Evolutionary conservation across 1,140 invertebrate genomes (phyloP).

Genomic region (Himalopsyche phryganea): DNA sequence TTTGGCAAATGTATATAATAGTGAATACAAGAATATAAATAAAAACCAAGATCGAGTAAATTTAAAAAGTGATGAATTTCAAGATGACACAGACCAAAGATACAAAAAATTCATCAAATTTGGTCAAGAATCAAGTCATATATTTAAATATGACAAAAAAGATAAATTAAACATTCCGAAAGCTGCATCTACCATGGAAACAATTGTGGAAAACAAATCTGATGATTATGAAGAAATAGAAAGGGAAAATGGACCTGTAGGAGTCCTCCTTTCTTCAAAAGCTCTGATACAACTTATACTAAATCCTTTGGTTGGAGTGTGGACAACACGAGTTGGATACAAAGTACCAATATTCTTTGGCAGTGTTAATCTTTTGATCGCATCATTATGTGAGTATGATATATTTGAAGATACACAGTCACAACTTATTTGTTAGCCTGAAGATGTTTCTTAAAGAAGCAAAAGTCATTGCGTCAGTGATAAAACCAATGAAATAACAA

Average conservation of each 20-base stretch:
- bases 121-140: not conserved
- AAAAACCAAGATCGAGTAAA: no score
- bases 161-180: not conserved
- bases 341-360: conserved; percentile 78
- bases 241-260: conserved; percentile 73
- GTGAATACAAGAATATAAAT: no score
- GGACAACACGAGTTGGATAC: conserved; percentile 70
- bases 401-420: no score
- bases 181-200: no score
- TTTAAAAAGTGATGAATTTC: no score
- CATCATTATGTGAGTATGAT: conserved; percentile 69
- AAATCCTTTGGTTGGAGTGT: conserved; percentile 76
- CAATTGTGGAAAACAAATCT: conserved; percentile 24
- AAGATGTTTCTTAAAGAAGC: no score
- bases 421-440: no score
- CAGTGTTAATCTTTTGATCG: conserved; percentile 74
- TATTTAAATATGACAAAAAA: conserved; percentile 19
- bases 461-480: no score
- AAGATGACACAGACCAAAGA: not conserved
- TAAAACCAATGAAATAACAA: no score
- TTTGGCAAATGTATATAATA: no score
- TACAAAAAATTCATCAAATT: not conserved
- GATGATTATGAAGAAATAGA: conserved; percentile 43
- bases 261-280: conserved; percentile 80
- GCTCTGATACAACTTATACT: conserved; percentile 80